Conservation (phyloP, 2,113 vertebrate species). For the Poeciliopsis prolifica region DNA sequence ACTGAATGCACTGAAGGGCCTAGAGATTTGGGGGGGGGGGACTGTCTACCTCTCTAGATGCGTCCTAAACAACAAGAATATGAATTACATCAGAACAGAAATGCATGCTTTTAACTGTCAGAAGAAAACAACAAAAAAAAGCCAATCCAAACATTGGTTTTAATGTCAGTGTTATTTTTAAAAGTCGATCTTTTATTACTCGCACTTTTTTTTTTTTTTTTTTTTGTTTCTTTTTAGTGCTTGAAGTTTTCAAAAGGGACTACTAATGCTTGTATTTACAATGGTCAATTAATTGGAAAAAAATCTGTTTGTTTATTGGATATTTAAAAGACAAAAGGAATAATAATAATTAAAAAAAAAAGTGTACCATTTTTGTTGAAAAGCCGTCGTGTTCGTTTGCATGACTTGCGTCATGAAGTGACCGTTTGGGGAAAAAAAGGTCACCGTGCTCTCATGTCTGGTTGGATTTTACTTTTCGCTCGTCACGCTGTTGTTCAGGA, state of each 20-base stretch:
- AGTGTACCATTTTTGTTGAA: constrained; percentile 30
- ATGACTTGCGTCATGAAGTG: constrained; percentile 61
- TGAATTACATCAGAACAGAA: constrained; percentile 39
- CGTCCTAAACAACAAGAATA: constrained; percentile 33
- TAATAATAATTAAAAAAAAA: constrained; percentile 31
- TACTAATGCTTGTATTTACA: constrained; percentile 62
- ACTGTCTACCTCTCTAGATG: constrained; percentile 69
- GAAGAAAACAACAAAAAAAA: not conserved
- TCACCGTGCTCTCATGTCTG: constrained; percentile 55
- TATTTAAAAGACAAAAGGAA: constrained; percentile 58
- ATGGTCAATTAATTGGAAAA: constrained; percentile 43
- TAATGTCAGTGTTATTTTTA: constrained; percentile 50
- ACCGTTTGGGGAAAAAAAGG: constrained; percentile 35
- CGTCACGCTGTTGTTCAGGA: constrained; percentile 39
- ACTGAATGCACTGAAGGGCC: constrained; percentile 49
- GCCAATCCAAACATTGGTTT: constrained; percentile 37
- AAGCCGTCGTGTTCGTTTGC: constrained; percentile 62
- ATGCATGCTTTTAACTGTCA: constrained; percentile 47
- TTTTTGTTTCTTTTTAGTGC: constrained; percentile 20
- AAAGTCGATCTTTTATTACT: constrained; percentile 24
- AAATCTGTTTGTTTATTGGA: constrained; percentile 35
- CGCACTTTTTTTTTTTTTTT: constrained; percentile 1
- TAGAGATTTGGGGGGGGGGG: constrained; percentile 30
- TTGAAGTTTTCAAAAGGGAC: constrained; percentile 70
- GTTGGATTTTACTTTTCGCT: constrained; percentile 42